Percentiles rank a stretch among this genome's conserved stretches.
These are phyloP conservation scores for Piezodorus guildinii DNA, from an alignment of 1,140 invertebrate species.

Conservation along the genomic window DNA sequence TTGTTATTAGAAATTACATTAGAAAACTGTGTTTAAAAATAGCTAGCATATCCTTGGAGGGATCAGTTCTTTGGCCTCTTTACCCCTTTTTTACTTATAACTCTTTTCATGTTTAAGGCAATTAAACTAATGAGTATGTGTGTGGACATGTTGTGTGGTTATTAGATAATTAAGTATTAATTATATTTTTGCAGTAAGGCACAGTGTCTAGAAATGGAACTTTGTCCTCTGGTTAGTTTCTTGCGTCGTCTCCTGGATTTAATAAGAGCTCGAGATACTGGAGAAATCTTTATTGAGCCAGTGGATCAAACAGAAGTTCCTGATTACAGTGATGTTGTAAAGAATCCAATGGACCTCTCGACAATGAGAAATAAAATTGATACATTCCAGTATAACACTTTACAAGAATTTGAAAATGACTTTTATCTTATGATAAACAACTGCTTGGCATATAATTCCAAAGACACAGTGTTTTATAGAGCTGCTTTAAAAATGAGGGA, in stretches of 20 bases:
- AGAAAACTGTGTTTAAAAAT: too few relatives aligned
- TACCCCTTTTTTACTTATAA: too few relatives aligned
- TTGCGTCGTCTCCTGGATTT: constrained; percentile 62
- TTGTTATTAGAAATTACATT: too few relatives aligned
- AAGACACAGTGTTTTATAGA: constrained; percentile 75
- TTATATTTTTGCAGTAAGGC: constrained; percentile 45
- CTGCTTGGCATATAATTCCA: constrained; percentile 88
- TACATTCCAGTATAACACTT: constrained; percentile 42
- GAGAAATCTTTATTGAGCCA: constrained; percentile 84
- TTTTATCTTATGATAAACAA: constrained; percentile 91
- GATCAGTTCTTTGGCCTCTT: too few relatives aligned
- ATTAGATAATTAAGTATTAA: neutral
- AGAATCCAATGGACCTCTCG: constrained; percentile 89
- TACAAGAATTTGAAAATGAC: constrained; percentile 75
- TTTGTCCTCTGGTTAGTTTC: constrained; percentile 70
- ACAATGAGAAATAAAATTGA: constrained; percentile 67
- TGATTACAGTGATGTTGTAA: constrained; percentile 85
- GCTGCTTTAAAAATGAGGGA: constrained; percentile 79
- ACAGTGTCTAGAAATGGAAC: constrained; percentile 63
- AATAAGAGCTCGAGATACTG: constrained; percentile 65
- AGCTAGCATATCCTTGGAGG: too few relatives aligned
- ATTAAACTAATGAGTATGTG: too few relatives aligned
- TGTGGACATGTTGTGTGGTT: neutral
- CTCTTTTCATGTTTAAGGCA: too few relatives aligned
- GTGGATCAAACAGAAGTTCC: constrained; percentile 84